Base-by-base conservation (phyloP, 2,113 vertebrate genomes). In the Ursus arctos region DNA sequence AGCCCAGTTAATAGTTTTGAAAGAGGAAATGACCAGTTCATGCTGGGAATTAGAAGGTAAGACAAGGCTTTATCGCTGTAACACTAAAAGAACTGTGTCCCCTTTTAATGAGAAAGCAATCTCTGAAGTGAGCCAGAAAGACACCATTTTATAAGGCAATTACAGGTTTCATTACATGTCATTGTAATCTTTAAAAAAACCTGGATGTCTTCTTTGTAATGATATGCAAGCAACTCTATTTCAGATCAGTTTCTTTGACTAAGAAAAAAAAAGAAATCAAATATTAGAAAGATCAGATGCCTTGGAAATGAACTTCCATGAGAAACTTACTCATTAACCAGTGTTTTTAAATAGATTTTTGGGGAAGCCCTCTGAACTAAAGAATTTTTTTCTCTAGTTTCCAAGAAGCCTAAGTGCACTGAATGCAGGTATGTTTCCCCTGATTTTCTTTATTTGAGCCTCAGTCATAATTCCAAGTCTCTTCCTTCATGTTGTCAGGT, bases 401-500 rank as follows among this genome's bases (percentile, higher is more conserved):
- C 0, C 31, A 83, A 31, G 47, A 51, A 65, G 12, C 36, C 47
- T 61, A 31, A 31, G 18, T 26, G 26, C 13, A 59, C 24, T 53
- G 14, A 10, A 49, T 19, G 69, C 88, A 59, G 22, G 13, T 53
- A 12, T 51, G 4, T 61, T 55, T 80, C 47, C 24, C 15, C 8
- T 71, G 43, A 85, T 43, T 94, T 92, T 87, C 74, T 90, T 67
- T 81, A 31, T 81, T 83, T 24, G 2, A 36, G 11, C 14, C 28
- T 85, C 63, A 88, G 33, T 91, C 55, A 51, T 79, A 88, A 91
- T 95, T 88, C 71, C 5, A 95, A 53, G 3, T 77, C 33, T 87
- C 40, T 72, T 90, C 59, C n/a, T 93, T 51, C 47, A 1, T 49
- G 7, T 55, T 86, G 24, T 82, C 47, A 74, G 31, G 18, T 57